phyloP scores from a whole-genome alignment of 2,888 invertebrate species.

The Acanthosoma haemorrhoidale region DNA sequence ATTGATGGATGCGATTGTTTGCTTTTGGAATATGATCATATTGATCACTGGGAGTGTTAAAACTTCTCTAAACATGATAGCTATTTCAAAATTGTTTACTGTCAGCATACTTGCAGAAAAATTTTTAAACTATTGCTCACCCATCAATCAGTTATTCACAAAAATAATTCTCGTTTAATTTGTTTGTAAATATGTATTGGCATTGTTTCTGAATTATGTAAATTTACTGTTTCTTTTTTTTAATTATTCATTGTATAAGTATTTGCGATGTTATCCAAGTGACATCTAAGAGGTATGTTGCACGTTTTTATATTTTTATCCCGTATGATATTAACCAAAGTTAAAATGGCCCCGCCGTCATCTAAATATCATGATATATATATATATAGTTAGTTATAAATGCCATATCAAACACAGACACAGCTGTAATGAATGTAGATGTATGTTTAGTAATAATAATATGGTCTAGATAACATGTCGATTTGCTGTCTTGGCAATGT shows the following conservation, averaged over 20 bases:
- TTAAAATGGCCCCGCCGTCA: background rate
- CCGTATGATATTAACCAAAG: background rate
- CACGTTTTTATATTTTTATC: background rate
- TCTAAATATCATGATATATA: no score
- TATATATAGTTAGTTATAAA: background rate
- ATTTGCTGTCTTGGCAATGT: background rate
- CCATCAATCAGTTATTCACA: background rate
- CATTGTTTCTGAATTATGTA: background rate
- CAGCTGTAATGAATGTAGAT: background rate
- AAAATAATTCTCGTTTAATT: background rate
- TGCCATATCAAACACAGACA: conserved; percentile 8
- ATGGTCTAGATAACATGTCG: background rate
- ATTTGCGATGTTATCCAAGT: background rate
- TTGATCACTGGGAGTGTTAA: no score
- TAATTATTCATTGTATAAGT: background rate
- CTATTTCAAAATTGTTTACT: no score
- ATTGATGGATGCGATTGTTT: background rate
- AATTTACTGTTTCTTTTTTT: background rate
- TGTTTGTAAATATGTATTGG: background rate
- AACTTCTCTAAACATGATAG: no score
- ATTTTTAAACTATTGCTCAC: no score
- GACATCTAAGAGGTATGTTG: background rate
- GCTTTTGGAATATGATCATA: no score
- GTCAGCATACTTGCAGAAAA: no score
- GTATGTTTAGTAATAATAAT: background rate